Base-by-base conservation (phyloP, 2,888 invertebrate genomes). In the Xylota segnis region DNA sequence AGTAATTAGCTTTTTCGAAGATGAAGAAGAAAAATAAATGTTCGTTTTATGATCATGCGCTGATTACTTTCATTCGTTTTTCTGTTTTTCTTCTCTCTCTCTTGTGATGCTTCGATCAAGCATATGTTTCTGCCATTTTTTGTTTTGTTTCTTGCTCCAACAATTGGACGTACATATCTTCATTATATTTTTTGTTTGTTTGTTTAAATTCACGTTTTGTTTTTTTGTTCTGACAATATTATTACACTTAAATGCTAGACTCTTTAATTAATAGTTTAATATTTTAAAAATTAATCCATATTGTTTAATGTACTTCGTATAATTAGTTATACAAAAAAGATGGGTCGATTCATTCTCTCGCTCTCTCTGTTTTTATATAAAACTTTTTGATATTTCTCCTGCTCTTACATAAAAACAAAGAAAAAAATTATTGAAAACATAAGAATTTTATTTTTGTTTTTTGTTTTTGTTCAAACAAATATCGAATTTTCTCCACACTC, bases 401-500 rank as follows among this genome's bases (percentile, higher is more conserved):
- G 61, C 37, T 45, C 52, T 56, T 66, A 66, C 14, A 72, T 66
- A 52, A 40, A 81, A 81, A 74, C 37, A 83, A 83, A 63, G 54
- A 83, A 72, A 83, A 71, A 47, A 54, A 12, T n/a, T 40, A n/a
- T 32, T 32, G 0, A 58, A 54, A 54, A 65, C 43, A 34, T 32
- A 50, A 50, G n/a, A 50, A 16, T 63, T 5, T n/a, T n/a, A n/a
- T n/a, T n/a, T n/a, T n/a, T n/a, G n/a, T n/a, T n/a, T n/a, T n/a
- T n/a, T n/a, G n/a, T n/a, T 10, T 65, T 27, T 58, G 27, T 66
- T 52, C 18, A 72, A 72, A 59, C 50, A 56, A 70, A 76, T 68
- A 27, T 82, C 76, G 86, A 86, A 72, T 76, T 77, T 79, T 79
- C 86, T 86, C 86, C 86, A 86, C 86, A 86, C 86, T 86, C 86